Conservation (phyloP, 2,888 invertebrate species). For the Trissolcus japonicus region DNA sequence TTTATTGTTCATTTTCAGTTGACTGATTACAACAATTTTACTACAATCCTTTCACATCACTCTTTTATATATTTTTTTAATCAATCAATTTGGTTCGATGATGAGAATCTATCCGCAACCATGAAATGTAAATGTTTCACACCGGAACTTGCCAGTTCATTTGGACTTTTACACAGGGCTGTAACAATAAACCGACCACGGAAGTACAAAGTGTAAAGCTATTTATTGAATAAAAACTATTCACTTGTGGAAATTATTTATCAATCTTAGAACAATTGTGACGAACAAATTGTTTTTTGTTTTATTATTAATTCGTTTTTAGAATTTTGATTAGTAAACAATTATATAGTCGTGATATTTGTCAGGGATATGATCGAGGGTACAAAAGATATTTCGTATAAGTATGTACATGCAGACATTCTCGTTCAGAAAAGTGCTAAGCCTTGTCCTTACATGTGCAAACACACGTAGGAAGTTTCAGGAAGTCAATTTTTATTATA, state of each 20-base stretch:
- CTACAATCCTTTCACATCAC: neutral
- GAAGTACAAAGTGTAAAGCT: slow-evolving; percentile 7
- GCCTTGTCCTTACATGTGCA: slow-evolving; percentile 24
- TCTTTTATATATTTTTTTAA: too few relatives aligned
- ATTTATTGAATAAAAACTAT: slow-evolving; percentile 11
- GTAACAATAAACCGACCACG: slow-evolving; percentile 32
- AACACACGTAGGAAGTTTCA: slow-evolving; percentile 23
- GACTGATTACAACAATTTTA: too few relatives aligned
- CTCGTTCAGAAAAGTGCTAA: slow-evolving; percentile 26
- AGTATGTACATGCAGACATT: slow-evolving; percentile 45
- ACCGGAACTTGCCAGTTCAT: slow-evolving; percentile 21
- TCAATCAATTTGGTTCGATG: too few relatives aligned
- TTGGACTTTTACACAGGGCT: slow-evolving; percentile 11
- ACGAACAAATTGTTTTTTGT: neutral
- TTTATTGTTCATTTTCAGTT: neutral
- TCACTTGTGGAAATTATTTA: slow-evolving; percentile 13
- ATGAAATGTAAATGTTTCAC: slow-evolving; percentile 18
- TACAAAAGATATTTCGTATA: slow-evolving; percentile 51
- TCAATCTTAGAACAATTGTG: slow-evolving; percentile 35
- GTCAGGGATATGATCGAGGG: slow-evolving; percentile 49
- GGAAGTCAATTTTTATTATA: slow-evolving; percentile 38
- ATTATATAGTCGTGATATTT: slow-evolving; percentile 35
- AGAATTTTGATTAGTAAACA: slow-evolving; percentile 3
- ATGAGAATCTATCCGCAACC: neutral
- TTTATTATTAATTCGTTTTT: slow-evolving; percentile 6